These are phyloP conservation scores for Schizopygopsis malacanthus DNA, from an alignment of 2,797 vertebrate species.

Conservation along the genomic window DNA sequence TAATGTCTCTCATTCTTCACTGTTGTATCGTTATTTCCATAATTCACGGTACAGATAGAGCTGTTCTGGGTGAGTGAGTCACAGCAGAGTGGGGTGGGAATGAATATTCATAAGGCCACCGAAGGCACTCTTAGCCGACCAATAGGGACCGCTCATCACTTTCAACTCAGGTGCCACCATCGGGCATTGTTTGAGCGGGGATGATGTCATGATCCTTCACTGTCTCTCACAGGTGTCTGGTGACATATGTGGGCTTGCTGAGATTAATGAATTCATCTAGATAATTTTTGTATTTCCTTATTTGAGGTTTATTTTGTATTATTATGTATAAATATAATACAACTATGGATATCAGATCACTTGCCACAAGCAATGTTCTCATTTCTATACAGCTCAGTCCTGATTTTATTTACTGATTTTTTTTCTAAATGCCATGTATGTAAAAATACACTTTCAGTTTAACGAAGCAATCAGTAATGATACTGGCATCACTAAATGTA, in stretches of 20 bases:
- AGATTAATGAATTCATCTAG: neutral
- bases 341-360: neutral
- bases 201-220: neutral
- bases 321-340: neutral
- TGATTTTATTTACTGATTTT: neutral
- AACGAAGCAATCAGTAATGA: neutral
- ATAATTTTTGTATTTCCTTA: neutral
- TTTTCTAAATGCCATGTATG: too few relatives aligned
- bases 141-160: conserved; percentile 15
- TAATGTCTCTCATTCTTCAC: conserved; percentile 33
- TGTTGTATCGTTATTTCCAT: conserved; percentile 33
- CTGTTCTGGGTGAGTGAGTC: conserved; percentile 43
- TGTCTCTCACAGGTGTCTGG: conserved; percentile 8
- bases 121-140: conserved; percentile 28
- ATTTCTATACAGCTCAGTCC: neutral
- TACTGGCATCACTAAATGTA: neutral
- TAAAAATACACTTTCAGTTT: neutral
- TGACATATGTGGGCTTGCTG: neutral
- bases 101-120: conserved; percentile 51
- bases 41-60: conserved; percentile 42
- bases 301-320: neutral
- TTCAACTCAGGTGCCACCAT: neutral
- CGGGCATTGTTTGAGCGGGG: neutral
- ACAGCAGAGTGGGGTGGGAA: conserved; percentile 13
- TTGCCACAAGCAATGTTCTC: neutral